Conservation (phyloP, 37 sponge, comb jelly and placozoan species). For the Axinella damicornis region DNA sequence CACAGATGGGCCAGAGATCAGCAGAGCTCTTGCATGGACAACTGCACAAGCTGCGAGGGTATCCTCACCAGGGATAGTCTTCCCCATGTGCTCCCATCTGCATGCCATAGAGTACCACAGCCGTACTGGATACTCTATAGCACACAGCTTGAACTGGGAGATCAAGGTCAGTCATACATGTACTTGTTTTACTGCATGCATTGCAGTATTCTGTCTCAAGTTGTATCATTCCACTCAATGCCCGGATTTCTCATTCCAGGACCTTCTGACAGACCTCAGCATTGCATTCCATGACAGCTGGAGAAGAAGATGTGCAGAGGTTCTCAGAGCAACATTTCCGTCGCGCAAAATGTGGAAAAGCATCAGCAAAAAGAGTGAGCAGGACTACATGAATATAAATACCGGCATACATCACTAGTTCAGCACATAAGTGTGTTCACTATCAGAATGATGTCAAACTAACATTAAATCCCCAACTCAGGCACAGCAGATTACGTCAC, state of each 20-base stretch:
- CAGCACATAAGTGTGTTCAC: too few relatives aligned
- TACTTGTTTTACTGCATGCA: too few relatives aligned
- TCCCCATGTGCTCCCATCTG: slow-evolving; percentile 4
- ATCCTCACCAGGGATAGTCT: background rate
- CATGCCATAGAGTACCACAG: background rate
- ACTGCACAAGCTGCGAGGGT: background rate
- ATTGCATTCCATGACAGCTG: slow-evolving; percentile 3
- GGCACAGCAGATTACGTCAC: too few relatives aligned
- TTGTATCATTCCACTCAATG: too few relatives aligned
- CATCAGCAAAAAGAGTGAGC: background rate
- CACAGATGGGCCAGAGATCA: background rate
- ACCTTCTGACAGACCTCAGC: too few relatives aligned
- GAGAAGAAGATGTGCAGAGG: background rate
- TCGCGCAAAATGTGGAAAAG: slow-evolving; percentile 1
- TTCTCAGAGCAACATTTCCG: slow-evolving; percentile 9
- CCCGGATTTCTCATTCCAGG: too few relatives aligned
- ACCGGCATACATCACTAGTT: too few relatives aligned
- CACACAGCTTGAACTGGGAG: background rate
- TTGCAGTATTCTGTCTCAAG: too few relatives aligned
- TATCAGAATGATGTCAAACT: too few relatives aligned
- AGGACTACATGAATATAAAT: too few relatives aligned
- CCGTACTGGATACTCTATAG: background rate
- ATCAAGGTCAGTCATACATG: slow-evolving; percentile 5
- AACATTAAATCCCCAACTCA: too few relatives aligned
- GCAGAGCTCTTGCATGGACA: background rate